These are phyloP conservation scores for Cheirogaleus major DNA, from an alignment of 2,797 vertebrate species.

Conservation along the genomic window DNA sequence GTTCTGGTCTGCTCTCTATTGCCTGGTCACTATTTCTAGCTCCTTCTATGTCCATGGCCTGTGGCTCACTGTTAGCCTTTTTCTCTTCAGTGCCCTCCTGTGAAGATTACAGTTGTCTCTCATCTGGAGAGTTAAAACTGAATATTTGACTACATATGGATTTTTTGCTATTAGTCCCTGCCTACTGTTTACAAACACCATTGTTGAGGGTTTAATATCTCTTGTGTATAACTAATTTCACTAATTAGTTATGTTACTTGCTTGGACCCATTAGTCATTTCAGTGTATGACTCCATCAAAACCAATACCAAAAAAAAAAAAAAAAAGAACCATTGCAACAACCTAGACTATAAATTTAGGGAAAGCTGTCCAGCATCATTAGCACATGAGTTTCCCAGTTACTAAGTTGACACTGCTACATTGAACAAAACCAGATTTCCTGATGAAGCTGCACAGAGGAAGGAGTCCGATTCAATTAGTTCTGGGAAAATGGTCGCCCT, in stretches of 20 bases:
- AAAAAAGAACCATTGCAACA: not conserved
- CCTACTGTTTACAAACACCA: not conserved
- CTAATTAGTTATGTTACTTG: not conserved
- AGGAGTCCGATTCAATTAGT: not conserved
- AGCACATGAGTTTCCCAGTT: not conserved
- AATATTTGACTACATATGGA: not conserved
- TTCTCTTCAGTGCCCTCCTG: not conserved
- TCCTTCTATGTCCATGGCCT: not conserved
- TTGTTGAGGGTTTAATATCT: not conserved
- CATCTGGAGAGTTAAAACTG: not conserved
- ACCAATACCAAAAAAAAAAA: not conserved
- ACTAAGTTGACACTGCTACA: not conserved
- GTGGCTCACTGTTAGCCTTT: not conserved
- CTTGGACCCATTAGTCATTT: not conserved
- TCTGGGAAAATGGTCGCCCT: not conserved
- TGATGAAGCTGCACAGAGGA: not conserved
- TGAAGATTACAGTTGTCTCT: not conserved
- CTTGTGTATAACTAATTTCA: not conserved
- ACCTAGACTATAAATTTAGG: not conserved
- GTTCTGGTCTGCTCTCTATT: not conserved
- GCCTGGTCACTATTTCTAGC: not conserved
- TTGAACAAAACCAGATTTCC: conserved; percentile 14
- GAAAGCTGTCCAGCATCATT: not conserved
- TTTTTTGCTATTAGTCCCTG: not conserved
- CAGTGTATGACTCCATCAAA: not conserved